Base-by-base conservation (phyloP, 2,888 invertebrate genomes). In the Hecatera dysodea region DNA sequence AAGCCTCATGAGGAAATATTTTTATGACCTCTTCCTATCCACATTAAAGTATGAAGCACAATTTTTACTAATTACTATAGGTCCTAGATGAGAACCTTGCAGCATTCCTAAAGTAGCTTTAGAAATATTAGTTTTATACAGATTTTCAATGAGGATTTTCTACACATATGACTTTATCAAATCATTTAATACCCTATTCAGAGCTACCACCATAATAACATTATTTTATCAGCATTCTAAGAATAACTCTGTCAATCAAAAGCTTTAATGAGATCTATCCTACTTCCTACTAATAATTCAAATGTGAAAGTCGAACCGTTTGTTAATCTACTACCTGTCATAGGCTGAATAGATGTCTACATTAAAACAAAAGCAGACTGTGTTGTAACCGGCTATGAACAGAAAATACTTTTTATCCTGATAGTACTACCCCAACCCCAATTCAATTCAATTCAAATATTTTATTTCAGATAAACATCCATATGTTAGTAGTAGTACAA, bases 201-300 rank as follows among this genome's bases (percentile, higher is more conserved):
- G 22, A 12, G 2, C 15, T 36, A 46, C 1, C 15, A 46, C 27
- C 15, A n/a, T 56, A 1, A 27, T 55, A 56, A 42, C 27, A 63
- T 19, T 7, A 24, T 29, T n/a, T 11, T 59, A 19, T 7, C 15
- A 17, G 15, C 1, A 19, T 22, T 19, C 19, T 56, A 5, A 46
- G 5, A 15, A 46, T 22, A 39, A 27, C 19, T 22, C 27, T 39
- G 3, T 48, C 56, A 69, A 69, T 48, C 69, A 69, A 69, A 69
- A 56, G 56, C 42, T 42, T 29, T 22, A 22, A 9, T 64, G 24
- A 48, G n/a, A 22, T 4, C 11, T 55, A 50, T 50, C 2, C 7
- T 7, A 50, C 27, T 27, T 50, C 15, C 15, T 50, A 15, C 24
- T 22, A 24, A 1, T 50, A 1, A 50, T 24, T 50, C 24, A 24